phyloP scores from a whole-genome alignment of 2,113 vertebrate species.

The Rissa tridactyla region DNA sequence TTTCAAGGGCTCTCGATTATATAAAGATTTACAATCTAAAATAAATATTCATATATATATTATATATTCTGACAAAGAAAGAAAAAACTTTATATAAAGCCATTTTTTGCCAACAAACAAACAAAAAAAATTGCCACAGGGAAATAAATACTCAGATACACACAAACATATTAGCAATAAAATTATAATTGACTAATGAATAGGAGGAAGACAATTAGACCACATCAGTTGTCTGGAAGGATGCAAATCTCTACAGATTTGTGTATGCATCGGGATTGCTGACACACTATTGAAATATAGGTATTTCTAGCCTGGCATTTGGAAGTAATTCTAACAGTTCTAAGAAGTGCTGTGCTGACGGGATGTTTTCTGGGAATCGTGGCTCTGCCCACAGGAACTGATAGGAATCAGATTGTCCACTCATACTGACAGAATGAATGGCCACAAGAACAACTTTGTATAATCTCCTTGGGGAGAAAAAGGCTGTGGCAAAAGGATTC shows the following conservation, averaged over 20 bases:
- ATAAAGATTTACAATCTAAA: background rate
- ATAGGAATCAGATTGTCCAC: background rate
- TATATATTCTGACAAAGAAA: background rate
- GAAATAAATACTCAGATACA: background rate
- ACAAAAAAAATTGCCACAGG: background rate
- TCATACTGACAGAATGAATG: background rate
- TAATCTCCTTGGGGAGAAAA: background rate
- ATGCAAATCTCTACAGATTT: background rate
- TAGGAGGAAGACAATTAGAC: background rate
- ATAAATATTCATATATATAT: background rate
- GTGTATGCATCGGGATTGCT: background rate
- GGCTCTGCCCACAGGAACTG: background rate
- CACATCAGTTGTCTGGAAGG: background rate
- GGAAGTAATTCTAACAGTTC: background rate
- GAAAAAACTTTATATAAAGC: background rate
- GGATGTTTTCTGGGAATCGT: background rate
- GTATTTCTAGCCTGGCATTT: background rate
- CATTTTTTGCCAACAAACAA: background rate
- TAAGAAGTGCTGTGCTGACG: background rate
- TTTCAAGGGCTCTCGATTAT: background rate
- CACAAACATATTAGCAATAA: background rate
- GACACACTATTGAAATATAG: background rate
- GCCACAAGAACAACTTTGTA: background rate
- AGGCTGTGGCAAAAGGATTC: background rate
- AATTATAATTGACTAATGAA: background rate